phyloP scores from a whole-genome alignment of 2,888 invertebrate genomes.

The Drosophila testacea region DNA sequence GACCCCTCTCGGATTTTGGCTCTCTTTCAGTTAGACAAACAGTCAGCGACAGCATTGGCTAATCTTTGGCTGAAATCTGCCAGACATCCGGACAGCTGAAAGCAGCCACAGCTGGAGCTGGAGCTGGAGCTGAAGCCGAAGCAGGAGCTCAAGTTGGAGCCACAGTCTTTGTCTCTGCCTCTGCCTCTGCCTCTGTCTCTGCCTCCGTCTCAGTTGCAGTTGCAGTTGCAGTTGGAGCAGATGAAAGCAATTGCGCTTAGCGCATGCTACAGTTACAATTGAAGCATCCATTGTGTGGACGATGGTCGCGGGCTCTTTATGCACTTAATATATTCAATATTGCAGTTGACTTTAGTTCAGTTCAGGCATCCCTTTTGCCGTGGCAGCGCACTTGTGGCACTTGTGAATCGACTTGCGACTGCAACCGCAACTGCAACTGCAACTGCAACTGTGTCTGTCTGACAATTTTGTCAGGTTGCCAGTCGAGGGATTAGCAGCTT shows the following conservation, averaged over 20 bases:
- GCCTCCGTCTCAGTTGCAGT: background rate
- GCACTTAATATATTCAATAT: constrained; percentile 38
- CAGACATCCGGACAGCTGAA: constrained; percentile 54
- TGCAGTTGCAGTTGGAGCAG: constrained; percentile 17
- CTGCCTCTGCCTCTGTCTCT: background rate
- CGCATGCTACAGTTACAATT: constrained; percentile 60
- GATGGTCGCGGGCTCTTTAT: constrained; percentile 25
- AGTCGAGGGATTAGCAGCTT: constrained; percentile 32
- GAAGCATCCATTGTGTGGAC: constrained; percentile 48
- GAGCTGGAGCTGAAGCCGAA: constrained; percentile 1
- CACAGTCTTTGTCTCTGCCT: background rate
- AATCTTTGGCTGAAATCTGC: constrained; percentile 66
- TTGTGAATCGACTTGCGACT: constrained; percentile 14
- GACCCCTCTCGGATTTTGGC: constrained; percentile 3
- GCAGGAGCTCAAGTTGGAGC: background rate
- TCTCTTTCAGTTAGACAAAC: constrained; percentile 56
- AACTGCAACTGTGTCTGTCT: constrained; percentile 16
- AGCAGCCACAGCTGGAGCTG: constrained; percentile 32
- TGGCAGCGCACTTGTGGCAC: constrained; percentile 16
- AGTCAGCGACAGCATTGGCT: constrained; percentile 57
- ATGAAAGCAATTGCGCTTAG: constrained; percentile 58
- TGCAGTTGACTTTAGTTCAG: constrained; percentile 14
- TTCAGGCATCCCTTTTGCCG: constrained; percentile 7
- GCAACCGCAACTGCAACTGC: constrained; percentile 15
- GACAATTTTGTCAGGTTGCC: constrained; percentile 40